Conservation (phyloP, 2,113 vertebrate species). For the Cephalopterus ornatus region DNA sequence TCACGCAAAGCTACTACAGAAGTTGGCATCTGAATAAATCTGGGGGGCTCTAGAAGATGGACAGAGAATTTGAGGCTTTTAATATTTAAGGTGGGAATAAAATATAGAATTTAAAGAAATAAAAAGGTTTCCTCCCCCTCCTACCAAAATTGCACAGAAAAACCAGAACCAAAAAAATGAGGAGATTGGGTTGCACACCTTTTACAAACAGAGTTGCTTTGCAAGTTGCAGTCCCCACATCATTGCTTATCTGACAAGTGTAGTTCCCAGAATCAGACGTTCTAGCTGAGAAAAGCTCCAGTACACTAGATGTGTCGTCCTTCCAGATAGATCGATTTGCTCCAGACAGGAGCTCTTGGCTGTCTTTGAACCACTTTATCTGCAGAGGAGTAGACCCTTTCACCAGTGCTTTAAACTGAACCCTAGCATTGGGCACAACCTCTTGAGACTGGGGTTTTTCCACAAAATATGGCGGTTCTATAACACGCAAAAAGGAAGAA, state of each 20-base stretch:
- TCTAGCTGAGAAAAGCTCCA: slow-evolving; percentile 91
- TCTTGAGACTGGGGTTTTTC: slow-evolving; percentile 92
- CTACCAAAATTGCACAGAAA: neutral
- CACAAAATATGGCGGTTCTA: slow-evolving; percentile 91
- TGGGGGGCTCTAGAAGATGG: slow-evolving; percentile 86
- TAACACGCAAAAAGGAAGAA: slow-evolving; percentile 33
- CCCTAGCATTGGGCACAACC: slow-evolving; percentile 86
- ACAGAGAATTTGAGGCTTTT: slow-evolving; percentile 6
- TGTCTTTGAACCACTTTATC: slow-evolving; percentile 96
- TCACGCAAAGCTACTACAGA: slow-evolving; percentile 85
- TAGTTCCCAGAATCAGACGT: slow-evolving; percentile 89
- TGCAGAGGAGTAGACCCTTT: slow-evolving; percentile 88
- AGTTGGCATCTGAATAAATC: slow-evolving; percentile 88
- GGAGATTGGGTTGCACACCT: slow-evolving; percentile 77
- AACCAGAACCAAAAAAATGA: neutral
- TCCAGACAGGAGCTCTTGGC: slow-evolving; percentile 87
- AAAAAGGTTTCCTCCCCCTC: neutral
- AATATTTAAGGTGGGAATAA: neutral
- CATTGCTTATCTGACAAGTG: slow-evolving; percentile 91
- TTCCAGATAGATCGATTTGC: slow-evolving; percentile 85
- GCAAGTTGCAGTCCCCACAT: slow-evolving; percentile 89
- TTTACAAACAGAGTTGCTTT: slow-evolving; percentile 92
- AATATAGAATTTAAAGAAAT: neutral
- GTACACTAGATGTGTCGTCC: slow-evolving; percentile 85
- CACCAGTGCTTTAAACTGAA: slow-evolving; percentile 86